phyloP scores from a whole-genome alignment of 2,797 vertebrate species.

The Cetoscarus ocellatus region DNA sequence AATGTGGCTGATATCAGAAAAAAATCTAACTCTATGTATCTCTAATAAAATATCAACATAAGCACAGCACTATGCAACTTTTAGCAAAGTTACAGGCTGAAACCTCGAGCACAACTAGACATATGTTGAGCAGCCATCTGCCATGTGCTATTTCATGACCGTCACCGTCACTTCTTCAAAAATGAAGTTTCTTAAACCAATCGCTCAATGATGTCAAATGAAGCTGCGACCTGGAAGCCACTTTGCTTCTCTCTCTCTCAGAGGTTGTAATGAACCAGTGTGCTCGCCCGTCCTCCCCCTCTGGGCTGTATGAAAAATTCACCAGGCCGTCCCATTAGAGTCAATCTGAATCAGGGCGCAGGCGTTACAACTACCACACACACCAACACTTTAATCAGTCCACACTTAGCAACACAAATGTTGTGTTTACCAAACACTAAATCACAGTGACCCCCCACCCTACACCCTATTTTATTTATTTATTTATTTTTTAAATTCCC shows the following conservation, averaged over 20 bases:
- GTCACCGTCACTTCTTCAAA: background rate
- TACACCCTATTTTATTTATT: background rate
- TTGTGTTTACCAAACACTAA: conserved; percentile 66
- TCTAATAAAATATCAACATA: too few species aligned
- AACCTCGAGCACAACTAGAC: too few species aligned
- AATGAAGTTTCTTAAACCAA: background rate
- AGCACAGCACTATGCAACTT: too few species aligned
- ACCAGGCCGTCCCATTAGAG: conserved; percentile 92
- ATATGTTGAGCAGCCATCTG: too few species aligned
- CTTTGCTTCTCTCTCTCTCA: conserved; percentile 36
- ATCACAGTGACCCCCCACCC: conserved; percentile 55
- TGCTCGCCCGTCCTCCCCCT: conserved; percentile 84
- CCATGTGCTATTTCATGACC: too few species aligned
- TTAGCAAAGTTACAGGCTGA: too few species aligned
- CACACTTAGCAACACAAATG: conserved; percentile 74
- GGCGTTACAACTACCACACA: conserved; percentile 56
- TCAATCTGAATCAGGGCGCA: conserved; percentile 87
- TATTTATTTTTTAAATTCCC: background rate
- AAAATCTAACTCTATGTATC: too few species aligned
- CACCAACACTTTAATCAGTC: conserved; percentile 54
- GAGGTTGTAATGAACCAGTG: conserved; percentile 83
- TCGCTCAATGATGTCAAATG: background rate
- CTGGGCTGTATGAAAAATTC: conserved; percentile 94
- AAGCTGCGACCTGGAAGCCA: conserved; percentile 21
- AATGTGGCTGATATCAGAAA: too few species aligned